Percentiles rank a stretch among this genome's conserved stretches.
phyloP scores from a whole-genome alignment of 2,888 invertebrate genomes.

The Esperia sulphurella region DNA sequence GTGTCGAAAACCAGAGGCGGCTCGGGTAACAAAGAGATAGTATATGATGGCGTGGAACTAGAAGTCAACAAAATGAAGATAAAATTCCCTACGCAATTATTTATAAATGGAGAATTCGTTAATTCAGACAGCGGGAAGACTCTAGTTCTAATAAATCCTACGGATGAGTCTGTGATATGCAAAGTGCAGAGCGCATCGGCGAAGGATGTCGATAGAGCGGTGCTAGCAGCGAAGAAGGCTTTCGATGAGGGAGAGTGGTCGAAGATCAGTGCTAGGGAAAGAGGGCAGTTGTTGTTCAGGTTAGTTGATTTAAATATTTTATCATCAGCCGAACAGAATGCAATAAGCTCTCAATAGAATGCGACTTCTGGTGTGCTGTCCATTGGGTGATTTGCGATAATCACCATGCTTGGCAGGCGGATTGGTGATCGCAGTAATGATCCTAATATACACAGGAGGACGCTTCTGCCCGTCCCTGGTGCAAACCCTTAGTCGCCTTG shows the following conservation, averaged over 20 bases:
- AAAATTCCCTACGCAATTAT: slow-evolving; percentile 92
- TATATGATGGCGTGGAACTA: slow-evolving; percentile 87
- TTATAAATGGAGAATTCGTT: slow-evolving; percentile 94
- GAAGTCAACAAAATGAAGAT: slow-evolving; percentile 91
- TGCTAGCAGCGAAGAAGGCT: slow-evolving; percentile 91
- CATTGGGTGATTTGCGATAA: too few relatives aligned
- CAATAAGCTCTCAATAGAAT: too few relatives aligned
- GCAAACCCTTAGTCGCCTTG: too few relatives aligned
- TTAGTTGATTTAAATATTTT: slow-evolving; percentile 55
- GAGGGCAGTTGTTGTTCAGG: slow-evolving; percentile 90
- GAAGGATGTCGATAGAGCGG: slow-evolving; percentile 93
- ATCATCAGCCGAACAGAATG: too few relatives aligned
- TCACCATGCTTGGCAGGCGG: too few relatives aligned
- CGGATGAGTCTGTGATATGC: slow-evolving; percentile 89
- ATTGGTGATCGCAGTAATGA: too few relatives aligned
- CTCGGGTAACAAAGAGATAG: slow-evolving; percentile 71
- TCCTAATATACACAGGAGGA: too few relatives aligned
- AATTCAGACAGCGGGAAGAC: slow-evolving; percentile 84
- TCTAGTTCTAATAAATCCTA: slow-evolving; percentile 88
- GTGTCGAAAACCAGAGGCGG: slow-evolving; percentile 84
- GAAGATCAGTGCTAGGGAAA: slow-evolving; percentile 94
- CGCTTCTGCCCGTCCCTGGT: too few relatives aligned
- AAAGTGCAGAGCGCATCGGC: slow-evolving; percentile 85
- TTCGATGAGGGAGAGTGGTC: slow-evolving; percentile 95
- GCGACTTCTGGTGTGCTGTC: too few relatives aligned